Evolutionary conservation across 2,888 invertebrate genomes (phyloP), one percentile per base, ranked within the genome.

Genomic region (Pilophorus perplexus): DNA sequence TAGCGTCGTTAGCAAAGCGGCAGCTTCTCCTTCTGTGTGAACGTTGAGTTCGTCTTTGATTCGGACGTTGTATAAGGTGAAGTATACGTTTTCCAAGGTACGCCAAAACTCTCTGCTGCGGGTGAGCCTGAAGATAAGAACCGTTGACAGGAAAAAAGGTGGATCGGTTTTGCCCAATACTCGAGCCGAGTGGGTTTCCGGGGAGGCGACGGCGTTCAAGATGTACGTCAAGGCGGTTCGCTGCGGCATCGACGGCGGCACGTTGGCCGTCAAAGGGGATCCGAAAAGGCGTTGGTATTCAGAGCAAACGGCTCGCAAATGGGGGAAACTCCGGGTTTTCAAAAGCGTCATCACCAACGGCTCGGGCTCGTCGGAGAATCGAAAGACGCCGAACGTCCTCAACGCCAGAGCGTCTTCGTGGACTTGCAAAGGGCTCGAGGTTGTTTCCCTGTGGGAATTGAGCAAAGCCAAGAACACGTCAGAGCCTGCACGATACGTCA

Each of bases 31-130:
- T 14, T 33, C 22, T 16, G 62, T 62, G 14, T 48, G 62, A 3
- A 28, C 48, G 5, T 46, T 3, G 12, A 62, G 20, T 27, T 62
- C 62, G 37, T 62, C 62, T 46, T 48, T 44, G 28, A 62, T 62
- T 23, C 48, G 18, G 22, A 62, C 20, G 8, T 46, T 62, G 37
- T 33, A 62, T 22, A 62, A 28, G 14, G n/a, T 18, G 22, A 27
- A 46, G 14, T 62, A 62, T 20, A 48, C n/a, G n/a, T 62, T 28
- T 33, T 62, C 62, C 5, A 62, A 16, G 2, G 20, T 20, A 16
- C 62, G n/a, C 62, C 44, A 62, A 46, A 62, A 62, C 28, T 62
- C 62, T 5, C 62, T 25, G 16, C 62, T 62, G 12, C 62, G 37
- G n/a, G 62, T 62, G 18, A 62, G 20, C 2, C 62, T 23, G 14